Base-by-base conservation (phyloP, 2,888 invertebrate species). In the Lacanobia oleracea region DNA sequence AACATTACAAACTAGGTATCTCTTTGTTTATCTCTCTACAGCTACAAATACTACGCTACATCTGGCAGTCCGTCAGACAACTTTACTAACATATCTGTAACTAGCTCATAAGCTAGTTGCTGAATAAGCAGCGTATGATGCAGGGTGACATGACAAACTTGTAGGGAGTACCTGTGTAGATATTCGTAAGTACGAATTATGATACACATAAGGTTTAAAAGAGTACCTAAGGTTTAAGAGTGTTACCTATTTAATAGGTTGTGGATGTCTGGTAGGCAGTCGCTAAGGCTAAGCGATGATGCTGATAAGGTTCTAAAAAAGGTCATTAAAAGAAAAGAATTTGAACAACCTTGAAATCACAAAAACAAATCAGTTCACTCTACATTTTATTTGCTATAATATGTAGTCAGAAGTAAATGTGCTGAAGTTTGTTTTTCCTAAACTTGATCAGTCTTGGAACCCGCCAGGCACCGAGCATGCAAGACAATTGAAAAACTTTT, bases 51-150 rank as follows among this genome's bases (percentile, higher is more conserved):
- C 33, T 33, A 33, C 23, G 54, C 18, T 27, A 76, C 61, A 33
- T 43, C 40, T 60, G n/a, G 21, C 40, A 27, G n/a, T 53, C 23
- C 56, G 61, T 48, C 16, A 62, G 50, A 50, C 48, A 66, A 68
- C 45, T 66, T 66, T 21, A 65, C 40, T 66, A 48, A 51, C 27
- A 27, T 27, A 27, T 27, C 3, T 2, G 27, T 27, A 27, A n/a
- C n/a, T n/a, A 27, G 27, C 27, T 27, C 67, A 33, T 64, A 63
- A 64, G 68, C 60, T 57, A 83, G 68, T 80, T 79, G 3, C n/a
- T 27, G 43, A 27, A 57, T 54, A 53, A 72, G 21, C 57, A 8
- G 4, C 62, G 23, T 63, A n/a, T 54, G 43, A 7, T 57, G 14
- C 57, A 57, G n/a, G n/a, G 12, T 37, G n/a, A n/a, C n/a, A 3